These are phyloP conservation scores for Trachelus iudaicus DNA, from an alignment of 2,888 invertebrate species.

Conservation along the genomic window DNA sequence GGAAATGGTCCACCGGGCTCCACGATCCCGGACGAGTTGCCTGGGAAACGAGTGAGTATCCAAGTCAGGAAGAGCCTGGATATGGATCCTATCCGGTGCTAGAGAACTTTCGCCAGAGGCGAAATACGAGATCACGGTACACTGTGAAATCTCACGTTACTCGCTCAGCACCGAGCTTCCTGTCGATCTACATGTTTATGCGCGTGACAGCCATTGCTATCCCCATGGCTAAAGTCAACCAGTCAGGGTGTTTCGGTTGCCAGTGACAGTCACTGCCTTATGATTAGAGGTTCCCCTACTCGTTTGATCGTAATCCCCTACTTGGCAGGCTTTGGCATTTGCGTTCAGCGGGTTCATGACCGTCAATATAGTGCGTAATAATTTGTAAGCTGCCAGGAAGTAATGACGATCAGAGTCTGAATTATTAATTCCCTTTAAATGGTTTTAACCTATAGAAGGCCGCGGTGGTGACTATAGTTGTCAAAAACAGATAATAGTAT, in stretches of 20 bases:
- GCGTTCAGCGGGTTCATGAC: not conserved
- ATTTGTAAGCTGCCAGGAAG: not conserved
- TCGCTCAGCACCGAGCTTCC: not conserved
- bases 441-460: not conserved
- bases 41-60: conserved; percentile 62
- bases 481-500: too few relatives aligned
- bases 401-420: not conserved
- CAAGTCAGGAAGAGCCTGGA: not conserved
- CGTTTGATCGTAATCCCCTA: not conserved
- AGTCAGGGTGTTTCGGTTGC: not conserved
- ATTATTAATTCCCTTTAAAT: not conserved
- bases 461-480: too few relatives aligned
- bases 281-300: not conserved
- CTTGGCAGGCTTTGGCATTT: not conserved
- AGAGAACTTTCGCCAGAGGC: conserved; percentile 49
- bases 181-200: not conserved
- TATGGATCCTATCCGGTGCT: not conserved
- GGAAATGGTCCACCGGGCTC: conserved; percentile 57
- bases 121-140: not conserved
- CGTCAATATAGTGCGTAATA: not conserved
- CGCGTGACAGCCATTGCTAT: not conserved
- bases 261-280: not conserved
- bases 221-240: not conserved
- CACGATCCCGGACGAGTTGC: conserved; percentile 59
- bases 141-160: not conserved